A percentile compares a stretch with the other conserved stretches of the same genome.
These are phyloP conservation scores for Nymphicus hollandicus DNA, from an alignment of 2,113 vertebrate genomes.

Conservation along the genomic window DNA sequence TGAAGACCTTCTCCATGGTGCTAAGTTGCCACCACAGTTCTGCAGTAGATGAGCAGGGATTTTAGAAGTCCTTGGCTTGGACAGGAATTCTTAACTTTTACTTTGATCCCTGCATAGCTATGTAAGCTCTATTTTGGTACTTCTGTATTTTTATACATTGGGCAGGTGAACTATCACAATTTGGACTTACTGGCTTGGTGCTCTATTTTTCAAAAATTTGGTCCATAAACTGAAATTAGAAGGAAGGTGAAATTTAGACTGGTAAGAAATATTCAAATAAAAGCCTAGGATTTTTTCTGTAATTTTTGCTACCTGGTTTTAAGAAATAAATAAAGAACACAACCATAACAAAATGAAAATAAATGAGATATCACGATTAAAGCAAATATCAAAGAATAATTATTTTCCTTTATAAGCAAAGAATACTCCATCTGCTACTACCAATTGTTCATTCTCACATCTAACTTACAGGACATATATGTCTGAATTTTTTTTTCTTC, in stretches of 20 bases:
- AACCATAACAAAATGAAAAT: not conserved
- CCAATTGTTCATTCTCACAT: not conserved
- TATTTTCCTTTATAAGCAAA: not conserved
- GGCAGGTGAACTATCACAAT: not conserved
- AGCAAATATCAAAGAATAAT: not conserved
- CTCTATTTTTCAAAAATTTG: not conserved
- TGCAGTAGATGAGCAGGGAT: not conserved
- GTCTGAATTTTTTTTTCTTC: not conserved
- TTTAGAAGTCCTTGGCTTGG: not conserved
- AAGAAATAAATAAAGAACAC: not conserved
- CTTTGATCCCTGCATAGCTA: not conserved
- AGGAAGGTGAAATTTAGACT: not conserved
- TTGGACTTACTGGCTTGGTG: not conserved
- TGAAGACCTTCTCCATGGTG: not conserved
- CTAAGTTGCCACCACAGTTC: not conserved
- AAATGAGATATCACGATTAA: not conserved
- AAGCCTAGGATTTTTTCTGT: not conserved
- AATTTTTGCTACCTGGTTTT: not conserved
- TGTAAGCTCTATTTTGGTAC: not conserved
- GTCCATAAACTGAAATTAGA: not conserved
- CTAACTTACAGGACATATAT: not conserved
- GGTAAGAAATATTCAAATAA: not conserved
- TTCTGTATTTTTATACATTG: not conserved
- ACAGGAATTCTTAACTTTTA: not conserved
- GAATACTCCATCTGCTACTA: not conserved